Conservation (phyloP, 2,797 vertebrate species). For the Nothura maculosa region DNA sequence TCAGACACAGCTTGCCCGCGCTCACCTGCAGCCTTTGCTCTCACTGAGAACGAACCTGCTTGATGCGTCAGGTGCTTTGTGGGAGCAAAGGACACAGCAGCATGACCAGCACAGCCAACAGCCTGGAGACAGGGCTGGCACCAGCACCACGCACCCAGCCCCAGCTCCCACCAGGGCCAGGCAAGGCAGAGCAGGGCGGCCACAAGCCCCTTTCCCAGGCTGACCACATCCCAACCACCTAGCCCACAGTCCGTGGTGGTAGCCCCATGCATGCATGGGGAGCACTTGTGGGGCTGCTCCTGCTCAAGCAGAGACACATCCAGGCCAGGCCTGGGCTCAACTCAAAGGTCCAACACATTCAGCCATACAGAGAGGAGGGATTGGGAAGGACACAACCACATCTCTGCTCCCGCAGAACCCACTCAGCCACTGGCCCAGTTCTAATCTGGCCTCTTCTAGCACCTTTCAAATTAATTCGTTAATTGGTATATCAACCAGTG, state of each 20-base stretch:
- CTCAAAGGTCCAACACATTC: not conserved
- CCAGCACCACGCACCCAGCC: not conserved
- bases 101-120: not conserved
- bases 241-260: rapidly evolving
- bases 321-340: not conserved
- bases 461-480: conserved; percentile 20
- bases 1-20: not conserved
- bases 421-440: conserved; percentile 47
- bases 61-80: rapidly evolving
- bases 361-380: not conserved
- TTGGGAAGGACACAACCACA: not conserved
- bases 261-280: not conserved
- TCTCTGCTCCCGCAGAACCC: conserved; percentile 15
- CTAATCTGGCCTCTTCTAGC: conserved; percentile 64
- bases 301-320: not conserved
- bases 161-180: not conserved
- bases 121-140: not conserved
- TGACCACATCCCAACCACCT: not conserved
- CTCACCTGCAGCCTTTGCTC: not conserved
- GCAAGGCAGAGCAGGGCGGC: not conserved
- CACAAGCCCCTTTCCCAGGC: not conserved
- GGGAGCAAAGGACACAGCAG: not conserved
- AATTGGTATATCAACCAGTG: conserved; percentile 9
- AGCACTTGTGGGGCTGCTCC: not conserved
- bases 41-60: not conserved